Evolutionary conservation across 2,113 vertebrate genomes (phyloP).

Genomic region (Anguilla rostrata): DNA sequence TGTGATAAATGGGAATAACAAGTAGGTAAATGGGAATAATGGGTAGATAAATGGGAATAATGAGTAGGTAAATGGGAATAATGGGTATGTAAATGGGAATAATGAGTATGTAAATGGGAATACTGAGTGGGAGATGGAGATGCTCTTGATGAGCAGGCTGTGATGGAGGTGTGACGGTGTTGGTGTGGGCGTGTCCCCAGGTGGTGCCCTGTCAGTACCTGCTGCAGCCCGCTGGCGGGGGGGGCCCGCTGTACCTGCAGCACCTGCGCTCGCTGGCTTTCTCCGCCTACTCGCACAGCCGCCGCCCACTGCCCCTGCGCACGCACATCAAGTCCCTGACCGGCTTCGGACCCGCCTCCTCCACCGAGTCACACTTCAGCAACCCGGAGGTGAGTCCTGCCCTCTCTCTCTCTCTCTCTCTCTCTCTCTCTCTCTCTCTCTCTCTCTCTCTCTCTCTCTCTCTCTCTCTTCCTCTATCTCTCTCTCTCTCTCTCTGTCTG

Average conservation of each 20-base stretch:
- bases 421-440: not conserved
- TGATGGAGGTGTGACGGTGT: not conserved
- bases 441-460: not conserved
- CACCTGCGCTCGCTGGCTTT: conserved; percentile 95
- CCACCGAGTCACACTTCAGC: conserved; percentile 81
- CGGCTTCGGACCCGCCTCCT: conserved; percentile 91
- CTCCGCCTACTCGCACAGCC: conserved; percentile 92
- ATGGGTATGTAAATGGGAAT: too few species aligned
- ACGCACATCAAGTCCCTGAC: conserved; percentile 95
- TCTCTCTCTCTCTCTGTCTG: too few species aligned
- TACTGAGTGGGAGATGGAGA: too few species aligned
- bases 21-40: too few species aligned
- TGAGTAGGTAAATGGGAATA: too few species aligned
- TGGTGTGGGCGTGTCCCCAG: conserved; percentile 54
- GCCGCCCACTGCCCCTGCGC: conserved; percentile 85
- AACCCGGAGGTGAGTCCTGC: conserved; percentile 77
- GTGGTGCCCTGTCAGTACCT: conserved; percentile 96
- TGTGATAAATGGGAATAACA: too few species aligned
- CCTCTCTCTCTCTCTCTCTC: not conserved
- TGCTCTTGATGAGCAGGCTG: too few species aligned
- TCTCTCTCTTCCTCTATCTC: too few species aligned
- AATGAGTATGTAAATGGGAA: too few species aligned
- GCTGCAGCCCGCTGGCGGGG: conserved; percentile 92
- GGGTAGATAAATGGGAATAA: too few species aligned
- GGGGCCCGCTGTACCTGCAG: conserved; percentile 89